Conservation (phyloP, 2,113 vertebrate genomes). For the Sporophila hypoxantha region DNA sequence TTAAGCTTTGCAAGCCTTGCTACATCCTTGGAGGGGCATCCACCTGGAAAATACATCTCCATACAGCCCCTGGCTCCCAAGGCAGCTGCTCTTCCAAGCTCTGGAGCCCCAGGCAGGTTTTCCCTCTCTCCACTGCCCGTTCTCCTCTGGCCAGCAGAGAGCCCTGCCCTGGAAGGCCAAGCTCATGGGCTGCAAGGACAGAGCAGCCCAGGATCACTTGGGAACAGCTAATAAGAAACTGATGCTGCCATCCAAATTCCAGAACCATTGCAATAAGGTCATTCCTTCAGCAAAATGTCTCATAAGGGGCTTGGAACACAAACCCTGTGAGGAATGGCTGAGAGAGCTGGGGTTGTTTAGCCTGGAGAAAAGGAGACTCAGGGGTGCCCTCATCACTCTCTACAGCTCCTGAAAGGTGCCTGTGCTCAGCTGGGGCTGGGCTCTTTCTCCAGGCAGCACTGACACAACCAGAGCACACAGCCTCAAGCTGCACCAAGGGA, state of each 20-base stretch:
- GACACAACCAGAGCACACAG: no score
- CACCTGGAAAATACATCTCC: neutral
- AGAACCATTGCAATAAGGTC: neutral
- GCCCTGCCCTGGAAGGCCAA: neutral
- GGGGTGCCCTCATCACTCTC: no score
- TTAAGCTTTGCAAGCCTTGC: neutral
- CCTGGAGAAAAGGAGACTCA: no score
- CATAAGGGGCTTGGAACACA: neutral
- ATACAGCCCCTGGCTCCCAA: neutral
- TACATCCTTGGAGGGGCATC: neutral
- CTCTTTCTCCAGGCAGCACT: no score
- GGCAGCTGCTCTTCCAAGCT: neutral
- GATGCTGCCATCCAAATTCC: neutral
- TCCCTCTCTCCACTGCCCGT: accelerated
- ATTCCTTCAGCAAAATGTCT: neutral
- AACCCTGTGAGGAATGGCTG: no score
- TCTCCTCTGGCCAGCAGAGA: neutral
- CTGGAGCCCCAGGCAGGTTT: neutral
- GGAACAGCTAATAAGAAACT: neutral
- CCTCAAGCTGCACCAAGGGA: no score
- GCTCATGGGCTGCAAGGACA: neutral
- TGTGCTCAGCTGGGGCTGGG: no score
- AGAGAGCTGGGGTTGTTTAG: no score
- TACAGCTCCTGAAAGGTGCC: no score
- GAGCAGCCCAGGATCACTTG: neutral